phyloP scores from a whole-genome alignment of 2,113 vertebrate species.

The Austrofundulus limnaeus region DNA sequence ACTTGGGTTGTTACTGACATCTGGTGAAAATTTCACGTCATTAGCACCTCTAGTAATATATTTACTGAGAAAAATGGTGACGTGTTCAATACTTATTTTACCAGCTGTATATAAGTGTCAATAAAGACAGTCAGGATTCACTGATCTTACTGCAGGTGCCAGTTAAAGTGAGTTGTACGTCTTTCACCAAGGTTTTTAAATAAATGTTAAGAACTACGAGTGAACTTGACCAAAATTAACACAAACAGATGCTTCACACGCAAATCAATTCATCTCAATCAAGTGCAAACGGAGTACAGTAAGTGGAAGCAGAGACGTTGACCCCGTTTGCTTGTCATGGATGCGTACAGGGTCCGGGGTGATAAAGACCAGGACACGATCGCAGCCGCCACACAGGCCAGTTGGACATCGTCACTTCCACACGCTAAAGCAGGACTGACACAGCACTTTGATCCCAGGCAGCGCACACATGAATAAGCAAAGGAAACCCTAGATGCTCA shows the following conservation, averaged over 20 bases:
- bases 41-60: no score
- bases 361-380: slow-evolving; percentile 51
- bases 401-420: slow-evolving; percentile 54
- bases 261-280: slow-evolving; percentile 22
- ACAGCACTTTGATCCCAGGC: slow-evolving; percentile 40
- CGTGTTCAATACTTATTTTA: no score
- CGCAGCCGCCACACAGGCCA: slow-evolving; percentile 7
- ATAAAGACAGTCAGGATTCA: not conserved
- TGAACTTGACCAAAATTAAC: not conserved
- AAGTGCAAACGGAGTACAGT: slow-evolving; percentile 6
- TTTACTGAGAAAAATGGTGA: no score
- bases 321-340: slow-evolving; percentile 44
- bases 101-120: not conserved
- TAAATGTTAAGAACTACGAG: slow-evolving; percentile 3
- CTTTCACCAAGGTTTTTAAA: not conserved
- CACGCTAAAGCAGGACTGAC: slow-evolving; percentile 55
- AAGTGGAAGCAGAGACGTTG: slow-evolving; percentile 49
- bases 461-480: slow-evolving; percentile 16
- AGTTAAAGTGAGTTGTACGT: not conserved
- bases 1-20: no score
- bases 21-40: no score
- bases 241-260: slow-evolving; percentile 24
- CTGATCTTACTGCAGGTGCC: slow-evolving; percentile 11
- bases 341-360: slow-evolving; percentile 11
- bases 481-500: slow-evolving; percentile 18